Base-by-base conservation (phyloP, 2,888 invertebrate species). In the Ornithoptera alexandrae region DNA sequence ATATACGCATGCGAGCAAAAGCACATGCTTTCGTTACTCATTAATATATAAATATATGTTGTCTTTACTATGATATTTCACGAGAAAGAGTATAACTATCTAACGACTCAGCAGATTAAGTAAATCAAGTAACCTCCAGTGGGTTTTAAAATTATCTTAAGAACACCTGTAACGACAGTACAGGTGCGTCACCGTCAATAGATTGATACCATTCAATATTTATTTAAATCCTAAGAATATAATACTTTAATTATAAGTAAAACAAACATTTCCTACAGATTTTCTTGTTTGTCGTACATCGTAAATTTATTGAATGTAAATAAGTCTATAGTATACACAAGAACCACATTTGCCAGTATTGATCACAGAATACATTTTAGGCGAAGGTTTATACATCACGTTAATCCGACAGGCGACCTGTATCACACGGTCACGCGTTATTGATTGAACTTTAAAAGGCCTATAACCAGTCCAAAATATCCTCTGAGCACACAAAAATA, bases 361-460 rank as follows among this genome's bases (percentile, higher is more conserved):
- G 62, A 17, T 39, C 22, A 39, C 22, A 58, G 24, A 65, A 59
- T 46, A 46, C 24, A 65, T 65, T 59, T 62, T 67, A 67, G 56
- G 53, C 53, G 56, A 53, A 67, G 62, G 57, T 62, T 62, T 59
- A 59, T 50, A 42, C 30, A 59, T 39, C 58, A 62, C 63, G 56
- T 70, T 70, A 70, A 70, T 70, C 70, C 64, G 20, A n/a, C 59
- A 4, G 42, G 7, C 63, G 60, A 46, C 60, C 64, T 24, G 36
- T 60, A 57, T 50, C 60, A 57, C 67, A 67, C 70, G 70, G 60
- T 67, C 70, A 42, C 63, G 59, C 39, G 63, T 67, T 64, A 70
- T 70, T 67, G 67, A 70, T 70, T 67, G 56, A 42, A 42, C 36
- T 70, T 70, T 64, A 64, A 70, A 64, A 63, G 60, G 53, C 62